Base-by-base conservation (phyloP, 92 coral and sea anemone species). In the Phymanthus crucifer region DNA sequence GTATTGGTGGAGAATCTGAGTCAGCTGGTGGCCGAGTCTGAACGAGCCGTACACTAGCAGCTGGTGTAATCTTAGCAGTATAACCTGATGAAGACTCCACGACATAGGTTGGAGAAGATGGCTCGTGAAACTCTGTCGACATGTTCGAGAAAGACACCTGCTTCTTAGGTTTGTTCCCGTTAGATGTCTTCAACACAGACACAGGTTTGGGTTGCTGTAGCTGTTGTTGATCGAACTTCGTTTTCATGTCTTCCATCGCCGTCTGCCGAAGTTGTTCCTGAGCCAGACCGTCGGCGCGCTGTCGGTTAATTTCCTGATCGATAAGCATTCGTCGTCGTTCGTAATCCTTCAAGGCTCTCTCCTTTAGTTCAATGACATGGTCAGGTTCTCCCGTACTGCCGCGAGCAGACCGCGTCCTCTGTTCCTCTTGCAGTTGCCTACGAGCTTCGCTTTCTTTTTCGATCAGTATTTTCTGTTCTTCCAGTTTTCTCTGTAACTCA, bases 371-470 rank as follows among this genome's bases (percentile, higher is more conserved):
- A 76, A 85, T 87, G 45, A 93, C 89, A 70, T 93, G 94, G 66
- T 79, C 83, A 34, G 83, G 85, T 4, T 93, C 90, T 14, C 79
- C 80, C 29, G 88, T 58, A 33, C 78, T 74, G 24, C 82, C 83
- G 6, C 83, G 80, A 12, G 84, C 81, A 24, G 85, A 78, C 38
- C 88, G 76, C 1, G 79, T 83, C 67, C 88, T 83, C 43, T 91
- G 92, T 43, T 93, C 98, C 43, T 86, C 94, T 23, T 67, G 71
- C 66, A 85, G 98, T 81, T 93, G 98, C 29, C 91, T 84, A 1
- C 96, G 94, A 18, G 92, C 82, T 72, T 93, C 97, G 68, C 90
- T 89, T 68, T 96, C 99, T 84, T 89, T 96, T 83, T 96, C 99
- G 57, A 87, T 71, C 40, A 93, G 61, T 1, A 93, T 76, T 35